These are phyloP conservation scores for Phoeniculus purpureus DNA, from an alignment of 2,797 vertebrate genomes.

Conservation along the genomic window DNA sequence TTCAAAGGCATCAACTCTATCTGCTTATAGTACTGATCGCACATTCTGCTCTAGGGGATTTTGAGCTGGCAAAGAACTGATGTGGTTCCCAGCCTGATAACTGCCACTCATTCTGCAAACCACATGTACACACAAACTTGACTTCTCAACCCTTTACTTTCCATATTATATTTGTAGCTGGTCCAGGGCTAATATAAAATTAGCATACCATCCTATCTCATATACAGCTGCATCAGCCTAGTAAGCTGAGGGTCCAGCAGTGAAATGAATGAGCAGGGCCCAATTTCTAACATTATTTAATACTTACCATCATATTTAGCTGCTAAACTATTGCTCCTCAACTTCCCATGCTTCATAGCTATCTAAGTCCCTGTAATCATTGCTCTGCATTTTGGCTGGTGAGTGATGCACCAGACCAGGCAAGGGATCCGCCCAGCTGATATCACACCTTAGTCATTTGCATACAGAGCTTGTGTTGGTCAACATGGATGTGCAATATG, in stretches of 20 bases:
- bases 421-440: not conserved
- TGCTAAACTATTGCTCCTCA: not conserved
- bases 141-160: not conserved
- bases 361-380: accelerated
- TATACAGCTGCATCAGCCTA: not conserved
- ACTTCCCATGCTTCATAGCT: not conserved
- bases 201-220: not conserved
- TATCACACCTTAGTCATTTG: not conserved
- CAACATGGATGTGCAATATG: not conserved
- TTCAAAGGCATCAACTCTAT: not conserved
- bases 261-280: not conserved
- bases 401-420: accelerated
- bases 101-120: not conserved
- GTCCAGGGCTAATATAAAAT: not conserved
- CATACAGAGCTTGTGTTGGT: not conserved
- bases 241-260: not conserved
- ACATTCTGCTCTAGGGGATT: not conserved
- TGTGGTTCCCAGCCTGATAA: not conserved
- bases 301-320: not conserved
- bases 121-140: not conserved
- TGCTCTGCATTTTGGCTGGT: not conserved
- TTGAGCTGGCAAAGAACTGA: not conserved
- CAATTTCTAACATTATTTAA: not conserved
- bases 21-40: not conserved
- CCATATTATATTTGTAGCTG: not conserved